Percentiles rank a stretch among this genome's conserved stretches.
These are phyloP conservation scores for Echeneis naucrates DNA, from an alignment of 2,797 vertebrate species.

Conservation along the genomic window DNA sequence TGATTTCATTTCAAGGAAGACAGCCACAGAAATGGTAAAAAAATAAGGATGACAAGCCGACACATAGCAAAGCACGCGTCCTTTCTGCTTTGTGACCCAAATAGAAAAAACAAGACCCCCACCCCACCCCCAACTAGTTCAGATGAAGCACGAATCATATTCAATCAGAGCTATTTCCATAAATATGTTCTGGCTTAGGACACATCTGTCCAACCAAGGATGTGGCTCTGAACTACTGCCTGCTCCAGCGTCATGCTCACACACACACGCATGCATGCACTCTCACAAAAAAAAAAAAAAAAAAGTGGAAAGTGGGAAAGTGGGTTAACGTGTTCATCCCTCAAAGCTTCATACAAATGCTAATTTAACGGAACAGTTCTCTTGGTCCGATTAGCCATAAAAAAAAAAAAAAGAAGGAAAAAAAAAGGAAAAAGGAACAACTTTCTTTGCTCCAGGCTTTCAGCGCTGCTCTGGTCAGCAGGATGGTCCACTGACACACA, in stretches of 20 bases:
- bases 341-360: slow-evolving; percentile 64
- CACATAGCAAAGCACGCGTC: slow-evolving; percentile 25
- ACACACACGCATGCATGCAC: slow-evolving; percentile 21
- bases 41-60: slow-evolving; percentile 13
- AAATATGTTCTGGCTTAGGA: slow-evolving; percentile 54
- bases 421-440: slow-evolving; percentile 36
- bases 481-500: slow-evolving; percentile 78
- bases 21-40: not conserved
- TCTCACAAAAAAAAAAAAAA: slow-evolving; percentile 11
- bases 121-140: slow-evolving; percentile 30
- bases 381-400: slow-evolving; percentile 44
- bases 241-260: slow-evolving; percentile 31
- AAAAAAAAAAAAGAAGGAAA: not conserved
- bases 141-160: slow-evolving; percentile 70
- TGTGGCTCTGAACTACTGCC: slow-evolving; percentile 45
- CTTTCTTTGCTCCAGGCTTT: slow-evolving; percentile 40
- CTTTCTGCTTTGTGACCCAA: slow-evolving; percentile 67
- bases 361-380: slow-evolving; percentile 69
- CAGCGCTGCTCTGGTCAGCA: slow-evolving; percentile 51
- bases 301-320: no score
- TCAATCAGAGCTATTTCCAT: slow-evolving; percentile 62
- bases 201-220: slow-evolving; percentile 64
- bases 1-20: not conserved
- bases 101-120: slow-evolving; percentile 43
- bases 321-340: slow-evolving; percentile 76